Evolutionary conservation across 1,140 invertebrate genomes (phyloP).

Genomic region (Acyrthosiphon pisum): DNA sequence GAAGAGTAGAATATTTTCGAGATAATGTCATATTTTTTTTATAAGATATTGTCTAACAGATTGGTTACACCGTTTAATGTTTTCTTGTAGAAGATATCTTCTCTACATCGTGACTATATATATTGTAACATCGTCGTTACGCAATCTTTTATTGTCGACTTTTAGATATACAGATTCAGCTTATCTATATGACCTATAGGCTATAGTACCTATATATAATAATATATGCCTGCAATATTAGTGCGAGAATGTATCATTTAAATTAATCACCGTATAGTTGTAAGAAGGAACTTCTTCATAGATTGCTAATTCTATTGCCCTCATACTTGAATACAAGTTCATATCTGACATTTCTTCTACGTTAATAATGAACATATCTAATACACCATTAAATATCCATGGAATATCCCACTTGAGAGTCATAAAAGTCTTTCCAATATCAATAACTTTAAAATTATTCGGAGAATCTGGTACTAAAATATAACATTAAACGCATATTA

Average conservation of each 20-base stretch:
- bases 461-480: background rate
- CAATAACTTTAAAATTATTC: background rate
- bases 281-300: slow-evolving; percentile 10
- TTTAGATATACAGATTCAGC: too few species aligned
- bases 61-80: too few species aligned
- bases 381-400: slow-evolving; percentile 21
- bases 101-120: too few species aligned
- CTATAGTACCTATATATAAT: background rate
- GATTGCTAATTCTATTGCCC: background rate
- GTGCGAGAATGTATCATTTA: background rate
- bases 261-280: slow-evolving; percentile 21
- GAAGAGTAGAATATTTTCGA: too few species aligned
- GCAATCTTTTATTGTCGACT: too few species aligned
- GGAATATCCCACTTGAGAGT: slow-evolving; percentile 8
- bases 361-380: background rate
- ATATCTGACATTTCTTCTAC: slow-evolving; percentile 11
- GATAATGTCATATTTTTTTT: too few species aligned
- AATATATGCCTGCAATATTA: too few species aligned
- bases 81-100: too few species aligned
- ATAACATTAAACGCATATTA: background rate
- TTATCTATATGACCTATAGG: background rate
- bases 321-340: background rate
- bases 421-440: background rate
- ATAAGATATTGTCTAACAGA: too few species aligned
- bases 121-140: too few species aligned